Evolutionary conservation across 2,113 vertebrate genomes (phyloP).

Genomic region (Phrynosoma platyrhinos): DNA sequence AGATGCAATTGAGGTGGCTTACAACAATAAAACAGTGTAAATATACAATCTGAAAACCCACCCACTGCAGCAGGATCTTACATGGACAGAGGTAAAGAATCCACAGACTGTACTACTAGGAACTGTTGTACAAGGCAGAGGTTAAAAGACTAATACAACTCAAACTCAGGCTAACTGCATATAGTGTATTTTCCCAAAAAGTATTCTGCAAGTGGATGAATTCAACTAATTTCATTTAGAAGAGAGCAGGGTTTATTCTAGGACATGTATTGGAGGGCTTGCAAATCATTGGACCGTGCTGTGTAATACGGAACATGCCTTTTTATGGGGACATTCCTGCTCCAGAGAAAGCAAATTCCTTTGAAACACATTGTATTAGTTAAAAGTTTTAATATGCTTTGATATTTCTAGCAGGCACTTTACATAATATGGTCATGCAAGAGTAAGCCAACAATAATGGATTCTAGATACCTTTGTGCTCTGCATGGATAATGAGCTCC

Average conservation of each 20-base stretch:
- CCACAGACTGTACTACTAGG: background rate
- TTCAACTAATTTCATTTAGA: constrained; percentile 65
- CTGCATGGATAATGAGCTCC: background rate
- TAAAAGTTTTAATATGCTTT: constrained; percentile 77
- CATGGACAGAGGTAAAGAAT: background rate
- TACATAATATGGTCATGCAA: constrained; percentile 62
- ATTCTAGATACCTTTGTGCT: constrained; percentile 56
- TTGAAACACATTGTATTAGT: constrained; percentile 78
- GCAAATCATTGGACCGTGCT: constrained; percentile 62
- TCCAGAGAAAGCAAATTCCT: constrained; percentile 78
- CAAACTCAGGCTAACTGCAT: constrained; percentile 37
- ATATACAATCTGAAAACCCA: too few relatives aligned
- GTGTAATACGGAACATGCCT: constrained; percentile 71
- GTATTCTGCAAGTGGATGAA: constrained; percentile 55
- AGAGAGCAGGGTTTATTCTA: constrained; percentile 69
- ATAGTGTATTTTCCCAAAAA: constrained; percentile 46
- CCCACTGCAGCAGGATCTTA: too few relatives aligned
- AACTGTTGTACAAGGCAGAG: constrained; percentile 27
- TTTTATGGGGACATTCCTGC: constrained; percentile 81
- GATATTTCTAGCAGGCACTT: constrained; percentile 71
- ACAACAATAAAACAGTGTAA: too few relatives aligned
- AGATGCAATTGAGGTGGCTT: too few relatives aligned
- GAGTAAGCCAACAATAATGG: constrained; percentile 52
- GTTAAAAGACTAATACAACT: constrained; percentile 31
- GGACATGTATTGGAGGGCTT: constrained; percentile 60